Percentiles rank a stretch among this genome's conserved stretches.
Evolutionary conservation across 2,888 invertebrate species (phyloP).

Genomic region (Lasioglossum leucozonium): DNA sequence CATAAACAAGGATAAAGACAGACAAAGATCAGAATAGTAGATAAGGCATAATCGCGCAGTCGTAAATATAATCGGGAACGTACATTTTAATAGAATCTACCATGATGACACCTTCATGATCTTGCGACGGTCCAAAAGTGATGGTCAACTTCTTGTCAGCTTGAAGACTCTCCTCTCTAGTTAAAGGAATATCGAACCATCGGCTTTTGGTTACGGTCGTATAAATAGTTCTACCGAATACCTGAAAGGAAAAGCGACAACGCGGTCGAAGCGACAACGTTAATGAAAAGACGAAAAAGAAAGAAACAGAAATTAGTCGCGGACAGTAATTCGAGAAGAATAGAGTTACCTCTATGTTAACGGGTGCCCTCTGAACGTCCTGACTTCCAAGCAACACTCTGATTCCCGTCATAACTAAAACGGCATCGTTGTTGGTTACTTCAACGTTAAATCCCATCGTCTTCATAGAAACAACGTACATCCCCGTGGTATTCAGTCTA

Average conservation of each 20-base stretch:
- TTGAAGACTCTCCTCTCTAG: conserved; percentile 95
- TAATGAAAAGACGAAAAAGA: not conserved
- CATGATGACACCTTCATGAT: conserved; percentile 95
- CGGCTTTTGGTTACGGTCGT: conserved; percentile 90
- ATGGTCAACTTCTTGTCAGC: conserved; percentile 96
- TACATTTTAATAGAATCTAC: conserved; percentile 96
- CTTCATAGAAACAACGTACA: conserved; percentile 97
- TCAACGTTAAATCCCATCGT: conserved; percentile 95
- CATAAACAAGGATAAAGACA: not conserved
- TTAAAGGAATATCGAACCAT: conserved; percentile 98
- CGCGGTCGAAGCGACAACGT: not conserved
- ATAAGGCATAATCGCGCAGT: not conserved
- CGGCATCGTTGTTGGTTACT: conserved; percentile 93
- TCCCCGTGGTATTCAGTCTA: conserved; percentile 92
- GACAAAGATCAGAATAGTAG: conserved; percentile 14
- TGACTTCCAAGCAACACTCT: conserved; percentile 94
- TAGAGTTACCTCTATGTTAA: conserved; percentile 89
- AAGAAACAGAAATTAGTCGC: not conserved
- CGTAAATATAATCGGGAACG: conserved; percentile 35
- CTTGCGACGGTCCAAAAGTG: conserved; percentile 93
- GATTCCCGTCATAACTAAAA: conserved; percentile 95
- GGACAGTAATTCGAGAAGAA: not conserved
- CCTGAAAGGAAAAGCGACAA: conserved; percentile 79
- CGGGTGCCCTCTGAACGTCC: conserved; percentile 91
- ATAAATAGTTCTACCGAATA: conserved; percentile 90